Evolutionary conservation across 2,888 invertebrate species (phyloP), one percentile per base, ranked within the genome.

Genomic region (Papilio elwesi): DNA sequence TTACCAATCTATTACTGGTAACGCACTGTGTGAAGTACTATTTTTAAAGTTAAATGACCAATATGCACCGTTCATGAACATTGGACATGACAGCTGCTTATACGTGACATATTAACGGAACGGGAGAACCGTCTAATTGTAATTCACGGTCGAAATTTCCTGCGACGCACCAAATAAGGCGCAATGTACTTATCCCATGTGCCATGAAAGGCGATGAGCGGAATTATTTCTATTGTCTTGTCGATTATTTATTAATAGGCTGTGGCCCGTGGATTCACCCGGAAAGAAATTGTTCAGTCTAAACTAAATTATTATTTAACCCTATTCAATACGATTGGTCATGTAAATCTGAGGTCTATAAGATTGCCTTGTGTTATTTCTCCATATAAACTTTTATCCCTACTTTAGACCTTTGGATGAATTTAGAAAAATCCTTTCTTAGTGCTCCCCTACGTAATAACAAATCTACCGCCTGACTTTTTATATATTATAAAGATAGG

Each of bases 81-180:
- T 26, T 26, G 26, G 26, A 26, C 26, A 4, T 11, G 43, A 16
- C 59, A 62, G 16, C 62, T 48, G 68, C 26, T 10, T 48, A 16
- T 63, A 68, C 73, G 73, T 73, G 68, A 73, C 64, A 52, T 66
- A 69, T 52, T 62, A 70, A 66, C 36, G 11, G 59, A 36, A 52
- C 10, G 43, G 52, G 36, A 79, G 81, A 79, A 74, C 79, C 67
- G 68, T 15, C 78, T 82, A 75, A 82, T 82, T 82, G 77, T 73
- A 70, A 82, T 82, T 78, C 82, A 71, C 68, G 48, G 70, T 71
- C 70, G 74, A 75, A 75, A 76, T 78, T 78, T 81, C 79, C 78
- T 78, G 79, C 75, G 62, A 63, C 70, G 74, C 74, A 74, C 82
- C 82, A 80, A 81, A 82, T 81, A 82, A 79, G 82, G 82, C 74